Evolutionary conservation across 2,797 vertebrate species (phyloP).

Genomic region (Aulostomus chinensis): DNA sequence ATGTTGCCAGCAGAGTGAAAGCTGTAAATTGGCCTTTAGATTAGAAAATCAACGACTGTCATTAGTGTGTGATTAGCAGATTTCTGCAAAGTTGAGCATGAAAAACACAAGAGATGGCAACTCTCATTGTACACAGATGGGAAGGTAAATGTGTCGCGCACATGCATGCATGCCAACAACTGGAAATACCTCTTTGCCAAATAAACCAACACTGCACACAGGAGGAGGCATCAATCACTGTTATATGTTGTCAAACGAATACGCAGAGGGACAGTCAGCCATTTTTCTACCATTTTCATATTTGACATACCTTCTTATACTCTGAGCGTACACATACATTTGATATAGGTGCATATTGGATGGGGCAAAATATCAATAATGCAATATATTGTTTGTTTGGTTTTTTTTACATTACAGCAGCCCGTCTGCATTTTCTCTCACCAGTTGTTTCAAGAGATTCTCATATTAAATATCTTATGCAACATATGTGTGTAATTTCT

Average conservation of each 20-base stretch:
- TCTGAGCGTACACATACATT: no score
- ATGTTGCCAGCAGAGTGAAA: slow-evolving; percentile 33
- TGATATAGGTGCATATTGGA: no score
- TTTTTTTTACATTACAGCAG: no score
- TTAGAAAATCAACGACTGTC: slow-evolving; percentile 19
- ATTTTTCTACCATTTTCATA: no score
- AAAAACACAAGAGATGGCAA: slow-evolving; percentile 4
- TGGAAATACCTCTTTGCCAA: slow-evolving; percentile 32
- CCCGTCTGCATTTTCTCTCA: no score
- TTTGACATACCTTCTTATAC: no score
- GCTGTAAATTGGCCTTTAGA: slow-evolving; percentile 17
- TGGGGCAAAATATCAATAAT: no score
- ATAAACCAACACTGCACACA: slow-evolving; percentile 55
- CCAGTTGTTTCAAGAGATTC: no score
- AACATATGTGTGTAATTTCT: no score
- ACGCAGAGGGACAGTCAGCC: no score
- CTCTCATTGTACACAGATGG: neutral
- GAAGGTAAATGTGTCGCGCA: neutral
- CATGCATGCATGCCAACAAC: slow-evolving; percentile 2
- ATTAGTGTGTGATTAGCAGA: slow-evolving; percentile 27
- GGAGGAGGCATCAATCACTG: slow-evolving; percentile 66
- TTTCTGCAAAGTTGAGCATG: slow-evolving; percentile 10
- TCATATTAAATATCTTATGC: no score
- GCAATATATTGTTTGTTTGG: no score
- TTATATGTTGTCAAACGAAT: slow-evolving; percentile 50